Percentiles rank a stretch among this genome's conserved stretches.
Conservation (phyloP, 1,140 invertebrate genomes). For the Diorhabda sublineata region DNA sequence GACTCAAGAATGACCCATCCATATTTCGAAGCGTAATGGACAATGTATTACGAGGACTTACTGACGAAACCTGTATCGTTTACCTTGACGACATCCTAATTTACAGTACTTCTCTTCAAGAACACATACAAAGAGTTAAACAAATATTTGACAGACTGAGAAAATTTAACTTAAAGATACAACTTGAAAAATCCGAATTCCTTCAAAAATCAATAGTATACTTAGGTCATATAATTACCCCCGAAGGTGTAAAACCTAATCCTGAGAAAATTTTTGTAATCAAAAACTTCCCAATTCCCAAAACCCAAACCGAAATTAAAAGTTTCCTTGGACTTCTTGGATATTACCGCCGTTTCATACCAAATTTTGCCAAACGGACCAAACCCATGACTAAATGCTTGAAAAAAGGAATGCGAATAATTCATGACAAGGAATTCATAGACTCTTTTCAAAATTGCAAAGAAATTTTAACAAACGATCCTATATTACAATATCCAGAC, state of each 20-base stretch:
- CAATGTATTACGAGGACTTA: conserved; percentile 39
- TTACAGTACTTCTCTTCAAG: conserved; percentile 20
- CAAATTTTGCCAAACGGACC: too few relatives aligned
- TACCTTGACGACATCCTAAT: conserved; percentile 41
- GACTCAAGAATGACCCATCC: background rate
- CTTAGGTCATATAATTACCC: conserved; percentile 43
- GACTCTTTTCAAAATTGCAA: too few relatives aligned
- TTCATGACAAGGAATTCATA: too few relatives aligned
- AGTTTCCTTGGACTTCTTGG: too few relatives aligned
- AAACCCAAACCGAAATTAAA: too few relatives aligned
- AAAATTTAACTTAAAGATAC: conserved; percentile 42
- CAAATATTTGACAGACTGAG: conserved; percentile 37
- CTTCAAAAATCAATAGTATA: conserved; percentile 41
- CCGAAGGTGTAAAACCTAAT: conserved; percentile 40
- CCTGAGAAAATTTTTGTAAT: too few relatives aligned
- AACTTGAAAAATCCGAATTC: conserved; percentile 46
- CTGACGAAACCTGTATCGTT: conserved; percentile 32
- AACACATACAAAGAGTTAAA: conserved; percentile 27
- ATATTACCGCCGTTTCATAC: too few relatives aligned
- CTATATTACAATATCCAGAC: too few relatives aligned
- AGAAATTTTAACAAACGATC: too few relatives aligned
- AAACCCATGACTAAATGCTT: too few relatives aligned
- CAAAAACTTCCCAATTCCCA: too few relatives aligned
- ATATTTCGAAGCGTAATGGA: conserved; percentile 39
- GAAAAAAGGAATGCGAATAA: too few relatives aligned